These are phyloP conservation scores for Valencia hispanica DNA, from an alignment of 2,797 vertebrate species.

Conservation along the genomic window DNA sequence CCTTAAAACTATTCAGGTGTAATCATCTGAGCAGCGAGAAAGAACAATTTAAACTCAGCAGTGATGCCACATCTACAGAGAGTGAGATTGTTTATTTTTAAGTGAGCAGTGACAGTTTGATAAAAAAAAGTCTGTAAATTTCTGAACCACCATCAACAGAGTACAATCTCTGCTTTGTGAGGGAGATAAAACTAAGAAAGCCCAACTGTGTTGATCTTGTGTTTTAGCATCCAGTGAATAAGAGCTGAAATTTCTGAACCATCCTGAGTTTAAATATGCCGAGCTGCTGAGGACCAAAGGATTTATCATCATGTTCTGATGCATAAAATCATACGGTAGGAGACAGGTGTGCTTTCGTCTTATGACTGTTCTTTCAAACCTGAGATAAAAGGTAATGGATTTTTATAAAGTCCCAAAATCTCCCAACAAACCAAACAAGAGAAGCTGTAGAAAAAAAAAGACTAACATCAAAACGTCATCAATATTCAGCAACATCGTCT, in stretches of 20 bases:
- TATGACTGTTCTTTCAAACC: neutral
- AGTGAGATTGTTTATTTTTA: neutral
- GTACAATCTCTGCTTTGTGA: neutral
- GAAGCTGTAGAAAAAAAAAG: neutral
- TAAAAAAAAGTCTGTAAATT: neutral
- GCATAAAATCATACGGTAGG: neutral
- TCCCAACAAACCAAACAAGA: neutral
- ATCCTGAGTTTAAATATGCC: neutral
- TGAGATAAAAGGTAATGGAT: neutral
- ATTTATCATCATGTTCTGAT: neutral
- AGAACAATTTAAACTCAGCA: neutral
- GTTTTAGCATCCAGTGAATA: neutral
- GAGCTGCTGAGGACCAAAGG: neutral
- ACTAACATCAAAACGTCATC: constrained; percentile 6
- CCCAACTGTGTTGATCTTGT: neutral
- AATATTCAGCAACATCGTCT: constrained; percentile 15
- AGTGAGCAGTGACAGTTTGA: neutral
- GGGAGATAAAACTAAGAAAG: neutral
- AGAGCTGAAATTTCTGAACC: neutral
- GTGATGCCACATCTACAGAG: neutral
- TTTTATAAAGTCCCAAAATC: neutral
- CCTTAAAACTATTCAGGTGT: neutral
- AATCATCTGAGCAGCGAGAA: neutral
- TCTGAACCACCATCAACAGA: neutral
- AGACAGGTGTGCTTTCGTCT: neutral